Percentiles rank a stretch among this genome's conserved stretches.
Evolutionary conservation across 2,797 vertebrate genomes (phyloP).

Genomic region (Erethizon dorsatum): DNA sequence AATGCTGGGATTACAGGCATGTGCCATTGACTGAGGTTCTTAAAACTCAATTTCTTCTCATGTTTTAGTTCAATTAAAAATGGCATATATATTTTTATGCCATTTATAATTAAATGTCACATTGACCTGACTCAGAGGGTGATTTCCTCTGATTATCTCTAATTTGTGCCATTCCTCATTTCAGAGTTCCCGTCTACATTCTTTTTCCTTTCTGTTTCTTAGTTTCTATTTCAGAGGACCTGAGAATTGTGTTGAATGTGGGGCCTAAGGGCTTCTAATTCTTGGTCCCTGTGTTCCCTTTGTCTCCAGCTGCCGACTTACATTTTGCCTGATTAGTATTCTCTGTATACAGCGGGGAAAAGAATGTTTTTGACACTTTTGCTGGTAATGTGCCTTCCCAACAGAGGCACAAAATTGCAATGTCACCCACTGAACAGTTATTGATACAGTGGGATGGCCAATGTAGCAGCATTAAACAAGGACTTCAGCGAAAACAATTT

Average conservation of each 20-base stretch:
- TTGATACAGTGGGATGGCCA: too few species aligned
- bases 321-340: not conserved
- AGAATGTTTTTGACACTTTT: not conserved
- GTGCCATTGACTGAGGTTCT: not conserved
- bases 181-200: not conserved
- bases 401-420: not conserved
- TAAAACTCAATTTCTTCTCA: not conserved
- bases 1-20: too few species aligned
- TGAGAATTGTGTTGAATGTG: not conserved
- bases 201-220: not conserved
- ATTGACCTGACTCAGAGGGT: not conserved
- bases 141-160: not conserved
- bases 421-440: not conserved
- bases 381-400: not conserved
- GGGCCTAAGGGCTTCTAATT: not conserved
- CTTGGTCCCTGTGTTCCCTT: not conserved
- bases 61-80: not conserved
- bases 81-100: not conserved
- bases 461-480: not conserved
- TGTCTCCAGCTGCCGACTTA: not conserved
- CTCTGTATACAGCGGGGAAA: not conserved
- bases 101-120: not conserved
- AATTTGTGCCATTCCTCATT: fast-evolving
- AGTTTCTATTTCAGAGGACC: not conserved
- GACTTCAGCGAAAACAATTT: not conserved